Base-by-base conservation (phyloP, 2,113 vertebrate species). In the Apus apus region DNA sequence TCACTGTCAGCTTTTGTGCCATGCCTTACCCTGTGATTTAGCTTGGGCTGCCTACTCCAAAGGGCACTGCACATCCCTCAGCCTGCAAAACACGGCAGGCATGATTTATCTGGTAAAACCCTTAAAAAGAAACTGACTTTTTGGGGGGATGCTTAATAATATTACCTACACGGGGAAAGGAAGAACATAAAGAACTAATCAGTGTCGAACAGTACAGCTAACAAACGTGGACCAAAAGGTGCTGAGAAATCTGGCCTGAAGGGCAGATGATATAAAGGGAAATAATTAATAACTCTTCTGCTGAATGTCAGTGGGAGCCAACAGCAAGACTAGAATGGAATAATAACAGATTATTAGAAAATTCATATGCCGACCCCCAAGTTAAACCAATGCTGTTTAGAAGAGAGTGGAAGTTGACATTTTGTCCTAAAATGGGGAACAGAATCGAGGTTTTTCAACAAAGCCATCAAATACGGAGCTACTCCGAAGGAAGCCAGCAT, bases 231-330 rank as follows among this genome's bases (percentile, higher is more conserved):
- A 61, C 43, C 45, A 90, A 90, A 83, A 90, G 79, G 53, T 81
- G 79, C 18, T 34, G 92, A 84, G 75, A 83, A 86, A 91, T 40
- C 50, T 75, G 73, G 76, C 45, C 86, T 75, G 53, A 78, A 90
- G 90, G 61, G 79, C 76, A 77, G 83, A 20, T 2, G 2, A 68
- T 19, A 72, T 11, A 89, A 90, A 90, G 48, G 85, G n/a, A 90
- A 88, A 77, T 72, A 94, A 95, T 83, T 67, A 92, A 71, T 85
- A 93, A 74, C 64, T 92, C 88, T 71, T 89, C 90, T 86, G 36
- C 51, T 78, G 65, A 66, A 46, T 60, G 56, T 58, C 82, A 85
- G 29, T 14, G 15, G 87, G 34, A 95, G 62, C 78, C 81, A 85
- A 62, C 32, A 7, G 54, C 90, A 57, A 65, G 89, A 93, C 80